These are phyloP conservation scores for Eledona agricola DNA, from an alignment of 2,888 invertebrate species.

Conservation along the genomic window DNA sequence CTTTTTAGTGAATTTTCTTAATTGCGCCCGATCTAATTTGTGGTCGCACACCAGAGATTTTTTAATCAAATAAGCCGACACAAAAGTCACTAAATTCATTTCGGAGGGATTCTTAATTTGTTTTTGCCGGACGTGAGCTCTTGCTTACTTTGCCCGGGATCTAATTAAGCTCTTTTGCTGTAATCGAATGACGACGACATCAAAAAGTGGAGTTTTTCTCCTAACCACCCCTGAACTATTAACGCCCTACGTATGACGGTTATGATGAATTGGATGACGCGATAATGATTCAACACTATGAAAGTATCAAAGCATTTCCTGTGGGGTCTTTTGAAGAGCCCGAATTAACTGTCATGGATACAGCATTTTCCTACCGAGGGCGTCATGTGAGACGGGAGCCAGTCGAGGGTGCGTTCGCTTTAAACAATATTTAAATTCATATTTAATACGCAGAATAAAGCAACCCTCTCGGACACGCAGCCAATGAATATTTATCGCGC, in stretches of 20 bases:
- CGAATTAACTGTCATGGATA: slow-evolving; percentile 62
- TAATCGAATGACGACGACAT: slow-evolving; percentile 25
- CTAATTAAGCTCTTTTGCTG: slow-evolving; percentile 24
- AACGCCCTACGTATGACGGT: slow-evolving; percentile 58
- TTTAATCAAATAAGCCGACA: slow-evolving; percentile 28
- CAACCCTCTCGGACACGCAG: slow-evolving; percentile 46
- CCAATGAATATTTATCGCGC: slow-evolving; percentile 57
- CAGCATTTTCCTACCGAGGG: slow-evolving; percentile 56
- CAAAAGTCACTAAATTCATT: slow-evolving; percentile 36
- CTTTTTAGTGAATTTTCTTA: slow-evolving; percentile 14
- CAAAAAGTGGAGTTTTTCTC: slow-evolving; percentile 19
- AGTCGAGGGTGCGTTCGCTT: slow-evolving; percentile 51
- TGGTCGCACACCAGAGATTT: slow-evolving; percentile 28
- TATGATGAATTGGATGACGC: slow-evolving; percentile 60
- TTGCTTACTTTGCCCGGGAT: slow-evolving; percentile 24
- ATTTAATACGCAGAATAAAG: slow-evolving; percentile 55
- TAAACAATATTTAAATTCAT: slow-evolving; percentile 59
- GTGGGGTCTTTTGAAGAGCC: slow-evolving; percentile 47
- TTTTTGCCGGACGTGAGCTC: slow-evolving; percentile 30
- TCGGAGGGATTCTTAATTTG: slow-evolving; percentile 46
- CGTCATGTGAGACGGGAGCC: slow-evolving; percentile 51
- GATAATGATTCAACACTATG: slow-evolving; percentile 59
- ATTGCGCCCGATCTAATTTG: slow-evolving; percentile 17
- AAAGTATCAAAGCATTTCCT: slow-evolving; percentile 59
- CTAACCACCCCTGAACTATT: slow-evolving; percentile 51